Base-by-base conservation (phyloP, 2,888 invertebrate species). In the Frankliniella intonsa region DNA sequence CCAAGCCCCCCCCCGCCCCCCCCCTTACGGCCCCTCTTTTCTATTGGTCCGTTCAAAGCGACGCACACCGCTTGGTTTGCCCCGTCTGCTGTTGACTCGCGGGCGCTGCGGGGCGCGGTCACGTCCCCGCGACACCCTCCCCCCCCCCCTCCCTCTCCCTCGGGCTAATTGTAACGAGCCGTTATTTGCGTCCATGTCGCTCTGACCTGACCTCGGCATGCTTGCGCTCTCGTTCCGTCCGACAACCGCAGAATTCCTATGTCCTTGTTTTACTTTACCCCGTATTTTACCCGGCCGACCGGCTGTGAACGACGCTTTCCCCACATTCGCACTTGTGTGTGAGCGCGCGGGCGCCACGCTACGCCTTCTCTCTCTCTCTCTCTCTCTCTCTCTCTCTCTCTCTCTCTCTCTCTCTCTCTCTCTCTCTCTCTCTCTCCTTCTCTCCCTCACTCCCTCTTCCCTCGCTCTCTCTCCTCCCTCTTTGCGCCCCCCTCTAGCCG, bases 331-430 rank as follows among this genome's bases (percentile, higher is more conserved):
- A 62, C 62, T 7, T 14, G 19, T 62, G 62, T 38, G 38, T 38
- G 55, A 55, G 55, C 14, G 12, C 55, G 25, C 69, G 55, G 17
- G 12, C 55, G 25, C 69, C 25, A 22, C 8, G 19, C 62, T 11
- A 22, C 80, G 3, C 81, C 0, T 51, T 51, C 50, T 8, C 81
- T 19, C 65, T 9, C 65, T 19, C n/a, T 1, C 65, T 9, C 50
- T 38, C 50, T 55, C 50, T 80, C 81, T 49, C 81, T 49, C 55
- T 80, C 50, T 80, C 25, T 49, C 55, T 55, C 50, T 50, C 25
- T 80, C 81, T 50, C 81, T 80, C 81, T 80, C 49, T 49, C 80
- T 80, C 50, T 80, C 81, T 49, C 81, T 80, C 25, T 55, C 50
- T 22, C 55, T 55, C 81, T 50, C 55, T 80, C 55, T 80, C 50